phyloP scores from a whole-genome alignment of 2,888 invertebrate genomes.

The Trissolcus japonicus region DNA sequence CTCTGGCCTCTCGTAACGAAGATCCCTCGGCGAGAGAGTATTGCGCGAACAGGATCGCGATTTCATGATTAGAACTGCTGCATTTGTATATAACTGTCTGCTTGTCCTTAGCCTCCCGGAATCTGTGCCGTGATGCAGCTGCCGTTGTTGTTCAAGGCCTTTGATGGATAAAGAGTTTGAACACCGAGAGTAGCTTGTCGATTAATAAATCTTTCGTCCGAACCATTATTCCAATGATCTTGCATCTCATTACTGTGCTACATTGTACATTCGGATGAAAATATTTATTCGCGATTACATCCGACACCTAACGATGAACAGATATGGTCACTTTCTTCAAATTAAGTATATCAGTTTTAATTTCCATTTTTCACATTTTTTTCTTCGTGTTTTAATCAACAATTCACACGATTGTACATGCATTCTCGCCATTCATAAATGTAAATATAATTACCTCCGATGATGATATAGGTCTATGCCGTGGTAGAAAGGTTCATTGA shows the following conservation, averaged over 20 bases:
- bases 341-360: background rate
- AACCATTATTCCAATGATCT: conserved; percentile 37
- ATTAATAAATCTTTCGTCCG: conserved; percentile 53
- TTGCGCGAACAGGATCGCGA: conserved; percentile 62
- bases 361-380: background rate
- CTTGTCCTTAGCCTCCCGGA: conserved; percentile 67
- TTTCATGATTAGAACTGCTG: conserved; percentile 63
- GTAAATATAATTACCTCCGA: too few relatives aligned
- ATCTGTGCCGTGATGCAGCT: conserved; percentile 65
- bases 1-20: conserved; percentile 46
- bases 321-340: too few relatives aligned
- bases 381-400: too few relatives aligned
- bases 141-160: conserved; percentile 55
- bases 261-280: background rate
- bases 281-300: background rate
- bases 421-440: too few relatives aligned
- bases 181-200: conserved; percentile 37
- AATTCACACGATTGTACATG: too few relatives aligned
- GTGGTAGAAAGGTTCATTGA: too few relatives aligned
- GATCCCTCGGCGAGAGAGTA: conserved; percentile 43
- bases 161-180: conserved; percentile 35
- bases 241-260: conserved; percentile 14
- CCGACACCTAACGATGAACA: too few relatives aligned
- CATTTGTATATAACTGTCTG: conserved; percentile 63
- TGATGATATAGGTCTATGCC: too few relatives aligned